Evolutionary conservation across 2,888 invertebrate species (phyloP).

Genomic region (Flexamia atlantica): DNA sequence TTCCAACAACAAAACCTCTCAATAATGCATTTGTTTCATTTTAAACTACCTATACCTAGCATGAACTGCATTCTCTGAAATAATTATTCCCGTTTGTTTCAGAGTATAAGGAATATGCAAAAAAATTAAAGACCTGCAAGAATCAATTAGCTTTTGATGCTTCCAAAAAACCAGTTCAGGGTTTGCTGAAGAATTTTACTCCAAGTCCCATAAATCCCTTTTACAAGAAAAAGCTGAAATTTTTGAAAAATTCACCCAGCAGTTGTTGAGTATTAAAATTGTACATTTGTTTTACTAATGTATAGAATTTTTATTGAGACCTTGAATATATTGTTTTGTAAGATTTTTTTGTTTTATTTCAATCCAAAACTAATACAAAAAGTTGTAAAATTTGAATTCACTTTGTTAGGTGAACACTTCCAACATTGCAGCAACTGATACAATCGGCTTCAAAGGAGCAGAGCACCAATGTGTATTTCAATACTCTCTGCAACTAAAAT

Average conservation of each 20-base stretch:
- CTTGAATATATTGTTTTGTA: conserved; percentile 9
- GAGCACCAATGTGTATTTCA: too few species aligned
- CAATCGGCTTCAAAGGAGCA: too few species aligned
- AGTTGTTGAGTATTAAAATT: neutral
- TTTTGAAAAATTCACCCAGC: conserved; percentile 16
- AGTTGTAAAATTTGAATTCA: too few species aligned
- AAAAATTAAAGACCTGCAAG: neutral
- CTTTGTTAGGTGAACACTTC: too few species aligned
- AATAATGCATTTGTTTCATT: too few species aligned
- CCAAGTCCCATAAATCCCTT: conserved; percentile 88
- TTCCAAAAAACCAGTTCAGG: conserved; percentile 81
- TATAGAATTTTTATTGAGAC: neutral
- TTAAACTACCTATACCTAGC: too few species aligned
- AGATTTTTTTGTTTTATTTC: neutral
- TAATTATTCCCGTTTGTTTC: conserved; percentile 9
- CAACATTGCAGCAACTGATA: too few species aligned
- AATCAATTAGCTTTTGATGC: conserved; percentile 85
- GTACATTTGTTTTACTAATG: conserved; percentile 4
- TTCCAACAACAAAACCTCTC: too few species aligned
- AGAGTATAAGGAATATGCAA: conserved; percentile 47
- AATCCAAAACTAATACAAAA: too few species aligned
- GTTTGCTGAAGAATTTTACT: conserved; percentile 83
- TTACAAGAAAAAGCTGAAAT: conserved; percentile 73
- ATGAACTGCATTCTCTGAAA: too few species aligned
- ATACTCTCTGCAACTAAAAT: too few species aligned